Evolutionary conservation across 2,888 invertebrate species (phyloP).

Genomic region (Eurytoma californica): DNA sequence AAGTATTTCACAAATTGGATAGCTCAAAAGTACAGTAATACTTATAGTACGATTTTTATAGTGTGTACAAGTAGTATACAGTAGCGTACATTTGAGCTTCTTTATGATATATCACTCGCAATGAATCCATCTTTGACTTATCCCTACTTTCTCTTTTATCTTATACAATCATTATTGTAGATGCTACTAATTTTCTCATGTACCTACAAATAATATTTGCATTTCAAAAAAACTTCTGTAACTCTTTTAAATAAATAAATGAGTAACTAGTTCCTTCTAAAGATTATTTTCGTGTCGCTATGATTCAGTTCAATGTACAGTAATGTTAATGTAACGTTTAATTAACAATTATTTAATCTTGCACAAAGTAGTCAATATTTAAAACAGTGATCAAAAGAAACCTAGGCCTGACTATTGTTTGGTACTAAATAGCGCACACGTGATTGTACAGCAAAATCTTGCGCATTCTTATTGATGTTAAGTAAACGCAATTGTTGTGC

Average conservation of each 20-base stretch:
- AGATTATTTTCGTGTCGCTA: neutral
- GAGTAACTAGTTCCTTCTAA: constrained; percentile 6
- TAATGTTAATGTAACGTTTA: constrained; percentile 9
- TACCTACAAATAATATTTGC: constrained; percentile 19
- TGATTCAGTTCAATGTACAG: constrained; percentile 4
- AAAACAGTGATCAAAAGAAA: neutral
- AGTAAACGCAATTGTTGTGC: neutral
- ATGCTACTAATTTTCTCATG: constrained; percentile 22
- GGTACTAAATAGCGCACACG: neutral
- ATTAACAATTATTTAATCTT: constrained; percentile 11
- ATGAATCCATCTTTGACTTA: neutral
- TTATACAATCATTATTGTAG: constrained; percentile 21
- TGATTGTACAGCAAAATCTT: neutral
- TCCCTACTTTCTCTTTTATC: constrained; percentile 19
- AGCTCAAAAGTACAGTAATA: constrained; percentile 27
- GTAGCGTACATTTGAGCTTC: constrained; percentile 16
- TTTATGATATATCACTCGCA: constrained; percentile 10
- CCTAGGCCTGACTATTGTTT: neutral
- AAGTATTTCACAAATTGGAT: constrained; percentile 41
- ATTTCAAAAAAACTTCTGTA: neutral
- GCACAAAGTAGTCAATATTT: constrained; percentile 6
- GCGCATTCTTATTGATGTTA: no score
- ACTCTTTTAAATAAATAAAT: neutral
- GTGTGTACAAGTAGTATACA: constrained; percentile 22
- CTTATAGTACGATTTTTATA: constrained; percentile 18